Percentiles rank a stretch among this genome's conserved stretches.
These are phyloP conservation scores for Chelidonichthys spinosus DNA, from an alignment of 2,797 vertebrate genomes.

Conservation along the genomic window DNA sequence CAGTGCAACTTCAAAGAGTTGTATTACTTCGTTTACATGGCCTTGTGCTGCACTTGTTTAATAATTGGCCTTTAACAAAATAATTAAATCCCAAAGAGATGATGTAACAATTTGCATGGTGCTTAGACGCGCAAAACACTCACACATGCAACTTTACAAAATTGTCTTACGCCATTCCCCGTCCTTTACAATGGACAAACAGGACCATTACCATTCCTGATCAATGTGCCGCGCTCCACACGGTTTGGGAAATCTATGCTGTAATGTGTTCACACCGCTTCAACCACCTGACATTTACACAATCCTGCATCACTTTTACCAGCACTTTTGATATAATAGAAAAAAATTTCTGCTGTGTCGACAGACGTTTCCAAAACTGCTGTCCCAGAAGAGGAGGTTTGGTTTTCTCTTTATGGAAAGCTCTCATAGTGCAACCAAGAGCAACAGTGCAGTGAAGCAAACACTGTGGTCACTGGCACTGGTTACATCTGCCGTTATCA, in stretches of 20 bases:
- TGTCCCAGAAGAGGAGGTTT: constrained; percentile 34
- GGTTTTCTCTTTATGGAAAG: constrained; percentile 47
- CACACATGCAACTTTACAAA: constrained; percentile 24
- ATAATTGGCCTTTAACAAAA: constrained; percentile 46
- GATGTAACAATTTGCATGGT: constrained; percentile 44
- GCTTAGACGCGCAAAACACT: constrained; percentile 22
- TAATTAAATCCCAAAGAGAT: constrained; percentile 37
- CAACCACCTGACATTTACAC: constrained; percentile 28
- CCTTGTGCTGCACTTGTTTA: constrained; percentile 37
- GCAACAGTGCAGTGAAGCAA: constrained; percentile 52
- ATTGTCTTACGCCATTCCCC: constrained; percentile 11
- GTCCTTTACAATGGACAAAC: constrained; percentile 20
- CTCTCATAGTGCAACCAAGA: constrained; percentile 34
- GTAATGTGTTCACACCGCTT: constrained; percentile 32
- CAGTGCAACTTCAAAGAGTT: constrained; percentile 51
- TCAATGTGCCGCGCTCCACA: constrained; percentile 3
- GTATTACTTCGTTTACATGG: constrained; percentile 58
- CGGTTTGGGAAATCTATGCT: constrained; percentile 17
- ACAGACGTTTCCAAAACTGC: constrained; percentile 41
- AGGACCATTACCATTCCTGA: constrained; percentile 18
- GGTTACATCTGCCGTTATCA: constrained; percentile 57
- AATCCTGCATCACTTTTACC: constrained; percentile 20
- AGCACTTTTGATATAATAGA: constrained; percentile 34
- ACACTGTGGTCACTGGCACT: constrained; percentile 55
- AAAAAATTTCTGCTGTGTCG: constrained; percentile 31